phyloP scores from a whole-genome alignment of 2,113 vertebrate genomes.

The Oncorhynchus gorbuscha region DNA sequence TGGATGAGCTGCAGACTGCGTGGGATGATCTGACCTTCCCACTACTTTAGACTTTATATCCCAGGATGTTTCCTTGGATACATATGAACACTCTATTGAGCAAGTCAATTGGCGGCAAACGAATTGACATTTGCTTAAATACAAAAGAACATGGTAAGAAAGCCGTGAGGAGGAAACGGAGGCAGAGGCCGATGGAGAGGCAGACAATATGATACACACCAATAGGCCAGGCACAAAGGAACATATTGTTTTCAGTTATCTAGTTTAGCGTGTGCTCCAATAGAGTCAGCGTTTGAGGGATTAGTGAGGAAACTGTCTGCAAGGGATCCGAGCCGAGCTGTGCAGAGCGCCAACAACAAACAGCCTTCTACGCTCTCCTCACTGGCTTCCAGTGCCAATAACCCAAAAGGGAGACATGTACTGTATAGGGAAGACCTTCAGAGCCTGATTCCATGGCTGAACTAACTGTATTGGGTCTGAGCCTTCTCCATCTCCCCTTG shows the following conservation, averaged over 20 bases:
- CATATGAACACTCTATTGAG: slow-evolving; percentile 48
- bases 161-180: slow-evolving; percentile 37
- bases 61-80: slow-evolving; percentile 49
- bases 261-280: slow-evolving; percentile 3
- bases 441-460: no score
- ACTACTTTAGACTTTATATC: slow-evolving; percentile 11
- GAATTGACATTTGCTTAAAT: slow-evolving; percentile 44
- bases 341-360: slow-evolving; percentile 6
- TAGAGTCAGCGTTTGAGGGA: slow-evolving; percentile 17
- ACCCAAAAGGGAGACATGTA: no score
- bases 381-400: no score
- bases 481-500: no score
- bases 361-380: not conserved
- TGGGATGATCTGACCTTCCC: slow-evolving; percentile 27
- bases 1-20: slow-evolving; percentile 38
- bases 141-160: slow-evolving; percentile 23
- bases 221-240: slow-evolving; percentile 12
- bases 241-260: slow-evolving; percentile 10
- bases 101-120: slow-evolving; percentile 15
- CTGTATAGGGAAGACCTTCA: no score
- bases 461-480: no score
- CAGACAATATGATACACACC: slow-evolving; percentile 16
- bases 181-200: not conserved
- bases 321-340: slow-evolving; percentile 14
- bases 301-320: slow-evolving; percentile 2